Evolutionary conservation across 1,140 invertebrate species (phyloP).

Genomic region (Eupeodes corollae): DNA sequence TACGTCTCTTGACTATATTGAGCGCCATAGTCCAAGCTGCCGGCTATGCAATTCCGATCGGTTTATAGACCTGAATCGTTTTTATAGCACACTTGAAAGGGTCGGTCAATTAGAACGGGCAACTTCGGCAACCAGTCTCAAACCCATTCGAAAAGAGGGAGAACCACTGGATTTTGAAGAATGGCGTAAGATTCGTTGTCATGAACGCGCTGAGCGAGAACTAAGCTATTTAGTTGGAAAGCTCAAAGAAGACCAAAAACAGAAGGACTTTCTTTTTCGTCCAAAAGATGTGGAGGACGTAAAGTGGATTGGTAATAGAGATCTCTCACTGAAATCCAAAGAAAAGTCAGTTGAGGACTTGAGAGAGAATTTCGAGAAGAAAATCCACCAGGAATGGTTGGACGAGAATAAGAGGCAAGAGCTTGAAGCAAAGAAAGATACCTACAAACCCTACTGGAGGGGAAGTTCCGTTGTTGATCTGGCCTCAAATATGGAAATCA

Average conservation of each 20-base stretch:
- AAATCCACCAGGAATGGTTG: constrained; percentile 16
- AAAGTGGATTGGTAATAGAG: constrained; percentile 59
- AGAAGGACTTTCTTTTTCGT: constrained; percentile 73
- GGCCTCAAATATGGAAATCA: constrained; percentile 52
- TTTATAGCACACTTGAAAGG: constrained; percentile 76
- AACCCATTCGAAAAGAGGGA: constrained; percentile 56
- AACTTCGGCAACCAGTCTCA: constrained; percentile 56
- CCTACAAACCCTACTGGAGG: constrained; percentile 70
- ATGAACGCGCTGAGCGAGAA: constrained; percentile 72
- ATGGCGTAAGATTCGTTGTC: constrained; percentile 68
- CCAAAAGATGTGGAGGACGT: constrained; percentile 57
- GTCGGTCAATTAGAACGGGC: constrained; percentile 70
- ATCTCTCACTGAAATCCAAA: constrained; percentile 66
- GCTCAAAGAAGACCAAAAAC: constrained; percentile 63
- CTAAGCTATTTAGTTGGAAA: constrained; percentile 65
- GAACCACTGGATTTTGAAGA: constrained; percentile 77
- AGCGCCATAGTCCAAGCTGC: constrained; percentile 31
- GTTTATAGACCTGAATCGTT: constrained; percentile 75
- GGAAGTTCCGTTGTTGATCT: constrained; percentile 68
- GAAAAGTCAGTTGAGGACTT: constrained; percentile 81
- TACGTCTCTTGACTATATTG: constrained; percentile 24
- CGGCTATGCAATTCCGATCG: constrained; percentile 56
- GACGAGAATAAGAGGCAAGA: constrained; percentile 24
- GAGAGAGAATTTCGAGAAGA: constrained; percentile 52
- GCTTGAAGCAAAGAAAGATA: constrained; percentile 46